phyloP scores from a whole-genome alignment of 37 sponge, comb jelly and placozoan species.

The Hexactinellida sp. region DNA sequence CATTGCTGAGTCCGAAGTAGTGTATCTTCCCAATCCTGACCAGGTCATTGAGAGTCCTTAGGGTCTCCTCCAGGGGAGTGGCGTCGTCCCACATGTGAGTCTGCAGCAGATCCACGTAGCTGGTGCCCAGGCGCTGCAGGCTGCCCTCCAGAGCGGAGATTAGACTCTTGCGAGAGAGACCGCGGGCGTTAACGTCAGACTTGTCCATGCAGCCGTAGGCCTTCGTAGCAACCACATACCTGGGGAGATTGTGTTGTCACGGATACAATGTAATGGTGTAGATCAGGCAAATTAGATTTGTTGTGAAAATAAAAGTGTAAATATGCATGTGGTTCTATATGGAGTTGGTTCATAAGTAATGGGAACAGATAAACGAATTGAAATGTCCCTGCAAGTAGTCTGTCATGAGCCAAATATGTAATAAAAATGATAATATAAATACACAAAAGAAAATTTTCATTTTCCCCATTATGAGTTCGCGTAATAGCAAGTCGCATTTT shows the following conservation, averaged over 20 bases:
- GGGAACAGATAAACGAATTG: too few species aligned
- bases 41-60: conserved; percentile 60
- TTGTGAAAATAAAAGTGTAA: too few species aligned
- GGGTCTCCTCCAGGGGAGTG: conserved; percentile 73
- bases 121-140: conserved; percentile 41
- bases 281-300: too few species aligned
- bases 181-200: conserved; percentile 49
- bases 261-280: too few species aligned
- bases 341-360: too few species aligned
- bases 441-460: too few species aligned
- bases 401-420: too few species aligned
- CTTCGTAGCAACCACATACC: conserved; percentile 22
- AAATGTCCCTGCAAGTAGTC: too few species aligned
- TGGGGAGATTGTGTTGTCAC: background rate
- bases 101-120: conserved; percentile 70
- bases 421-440: too few species aligned
- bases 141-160: conserved; percentile 60
- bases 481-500: too few species aligned
- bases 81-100: conserved; percentile 84
- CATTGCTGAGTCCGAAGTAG: conserved; percentile 83
- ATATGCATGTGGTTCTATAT: too few species aligned
- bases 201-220: conserved; percentile 35
- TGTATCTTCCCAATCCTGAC: conserved; percentile 61
- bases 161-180: conserved; percentile 73
- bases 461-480: too few species aligned